Evolutionary conservation across 2,797 vertebrate species (phyloP).

Genomic region (Galaxias olidus): DNA sequence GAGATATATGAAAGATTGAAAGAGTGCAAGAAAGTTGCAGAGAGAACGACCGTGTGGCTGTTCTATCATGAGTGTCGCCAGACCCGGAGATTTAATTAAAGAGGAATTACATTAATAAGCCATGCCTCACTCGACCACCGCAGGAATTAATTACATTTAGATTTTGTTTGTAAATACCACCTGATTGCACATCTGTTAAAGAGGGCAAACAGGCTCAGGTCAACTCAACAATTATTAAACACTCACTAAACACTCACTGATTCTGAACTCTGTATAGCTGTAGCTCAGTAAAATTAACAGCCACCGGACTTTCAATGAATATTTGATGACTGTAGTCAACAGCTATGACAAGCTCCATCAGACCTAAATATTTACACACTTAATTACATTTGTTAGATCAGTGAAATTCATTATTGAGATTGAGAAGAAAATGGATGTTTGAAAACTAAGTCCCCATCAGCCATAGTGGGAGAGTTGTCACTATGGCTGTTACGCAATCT

Average conservation of each 20-base stretch:
- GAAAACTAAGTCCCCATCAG: background rate
- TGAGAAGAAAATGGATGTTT: background rate
- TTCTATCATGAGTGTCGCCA: background rate
- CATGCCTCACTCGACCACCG: conserved; percentile 1
- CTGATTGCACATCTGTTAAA: conserved; percentile 11
- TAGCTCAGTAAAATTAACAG: background rate
- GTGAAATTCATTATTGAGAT: background rate
- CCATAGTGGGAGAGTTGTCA: background rate
- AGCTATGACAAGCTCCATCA: background rate
- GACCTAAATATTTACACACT: background rate
- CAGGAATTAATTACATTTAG: conserved; percentile 19
- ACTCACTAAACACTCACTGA: background rate
- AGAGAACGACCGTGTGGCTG: background rate
- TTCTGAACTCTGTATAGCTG: background rate
- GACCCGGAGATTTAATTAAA: conserved; percentile 24
- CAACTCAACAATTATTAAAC: conserved; percentile 2
- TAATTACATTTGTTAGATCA: background rate
- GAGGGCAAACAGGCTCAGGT: background rate
- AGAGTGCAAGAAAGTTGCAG: background rate
- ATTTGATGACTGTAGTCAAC: no score
- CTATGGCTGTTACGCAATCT: background rate
- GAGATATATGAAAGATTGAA: conserved; percentile 1
- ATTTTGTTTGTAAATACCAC: conserved; percentile 26
- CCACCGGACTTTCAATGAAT: no score
- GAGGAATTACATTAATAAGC: conserved; percentile 22